Base-by-base conservation (phyloP, 1,140 invertebrate genomes). In the Neodiprion virginianus region DNA sequence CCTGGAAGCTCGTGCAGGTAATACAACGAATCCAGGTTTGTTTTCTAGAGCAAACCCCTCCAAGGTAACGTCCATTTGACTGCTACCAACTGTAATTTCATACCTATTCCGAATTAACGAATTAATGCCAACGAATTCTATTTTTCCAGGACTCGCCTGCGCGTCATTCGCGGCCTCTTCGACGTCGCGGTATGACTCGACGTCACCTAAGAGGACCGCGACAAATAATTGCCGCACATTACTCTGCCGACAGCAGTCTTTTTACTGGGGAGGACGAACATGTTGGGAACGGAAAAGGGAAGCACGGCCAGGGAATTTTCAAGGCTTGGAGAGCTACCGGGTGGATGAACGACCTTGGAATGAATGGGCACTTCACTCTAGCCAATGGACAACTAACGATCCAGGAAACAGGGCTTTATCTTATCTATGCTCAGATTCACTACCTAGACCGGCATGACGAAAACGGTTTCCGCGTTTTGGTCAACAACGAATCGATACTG, bases 391-490 rank as follows among this genome's bases (percentile, higher is more conserved):
- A 84, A 11, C 77, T 93, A 1, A 90, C 89, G 0, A 87, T 93
- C 5, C 88, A 88, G 65, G 89, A 92, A 69, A 72, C 89, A 17
- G 92, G 93, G 66, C 79, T 93, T 7, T 93, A 93, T 81, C 89
- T 93, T 71, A 86, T 92, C n/a, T 93, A 93, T 80, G 91, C 91
- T 3, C 93, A 93, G 83, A 90, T 94, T 48, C 92, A 91, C 81
- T 94, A 93, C 78, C 81, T 92, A 10, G 92, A 94, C 77, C 86
- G 89, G 12, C 91, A 93, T 77, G 91, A 93, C 74, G 88, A 89
- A 69, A 93, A 93, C 79, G 92, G 92, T 0, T 94, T 91, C 77
- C 87, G 89, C 66, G 86, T 94, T 14, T 87, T 90, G 69, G 89
- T 91, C 69, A 91, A 91, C 68, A 82, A 87, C 17, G 81, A 87